Evolutionary conservation across 1,140 invertebrate species (phyloP), one percentile per base, ranked within the genome.

Genomic region (Sesamia nonagrioides): DNA sequence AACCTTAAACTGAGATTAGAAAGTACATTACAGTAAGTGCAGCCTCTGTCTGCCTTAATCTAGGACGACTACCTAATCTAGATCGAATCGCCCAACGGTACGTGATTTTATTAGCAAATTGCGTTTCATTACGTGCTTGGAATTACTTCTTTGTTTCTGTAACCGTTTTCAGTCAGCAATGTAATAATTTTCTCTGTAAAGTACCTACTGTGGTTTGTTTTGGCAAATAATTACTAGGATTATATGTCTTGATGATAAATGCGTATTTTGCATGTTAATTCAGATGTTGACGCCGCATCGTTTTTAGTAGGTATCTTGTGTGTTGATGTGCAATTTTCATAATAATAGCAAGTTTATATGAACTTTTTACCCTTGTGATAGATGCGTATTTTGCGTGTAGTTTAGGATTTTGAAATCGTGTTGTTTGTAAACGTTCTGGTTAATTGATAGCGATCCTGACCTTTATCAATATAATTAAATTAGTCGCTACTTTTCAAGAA

Each of bases 61-160:
- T 74, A 74, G 71, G 54, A 74, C 71, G 15, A 58, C 18, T 42
- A 58, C 15, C 56, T 74, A 74, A 45, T 60, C 54, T 60, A 74
- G 71, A 74, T 13, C 7, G 56, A 52, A 74, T 18, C 6, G 56
- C 40, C n/a, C 17, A 74, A 21, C 37, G 37, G 18, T 33, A 9
- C 40, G 52, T 9, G 40, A 21, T 69, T 69, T 33, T 33, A 69
- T 48, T 21, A 11, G 18, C 27, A 27, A 45, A 33, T 69, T 69
- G 66, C 21, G 33, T 50, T 69, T 33, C 66, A 50, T 69, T 69
- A 15, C 66, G 17, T 15, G 4, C 40, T 15, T 50, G 13, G 1
- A 68, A n/a, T 21, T 17, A 15, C 9, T 60, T 6, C n/a, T 21
- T 42, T 13, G 7, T 21, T 18, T 66, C n/a, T 42, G 4, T 11